phyloP scores from a whole-genome alignment of 2,888 invertebrate species.

The Oscheius sp. region DNA sequence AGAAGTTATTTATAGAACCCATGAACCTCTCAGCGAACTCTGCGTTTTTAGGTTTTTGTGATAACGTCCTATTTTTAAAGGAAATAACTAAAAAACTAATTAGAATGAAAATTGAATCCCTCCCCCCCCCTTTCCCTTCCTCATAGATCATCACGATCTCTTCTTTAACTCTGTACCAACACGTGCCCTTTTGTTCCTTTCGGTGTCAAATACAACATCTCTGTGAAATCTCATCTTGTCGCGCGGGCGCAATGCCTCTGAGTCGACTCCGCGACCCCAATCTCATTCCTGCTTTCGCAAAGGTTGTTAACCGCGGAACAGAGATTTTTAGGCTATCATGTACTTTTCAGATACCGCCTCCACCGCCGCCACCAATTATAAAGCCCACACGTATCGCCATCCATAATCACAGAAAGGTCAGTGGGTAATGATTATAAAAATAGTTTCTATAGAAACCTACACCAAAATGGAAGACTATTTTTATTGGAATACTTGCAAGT shows the following conservation, averaged over 20 bases:
- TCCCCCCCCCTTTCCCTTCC: too few relatives aligned
- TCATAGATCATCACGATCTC: too few relatives aligned
- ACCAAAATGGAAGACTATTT: slow-evolving; percentile 18
- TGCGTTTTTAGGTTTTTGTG: too few relatives aligned
- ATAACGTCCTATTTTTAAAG: too few relatives aligned
- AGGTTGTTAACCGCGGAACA: slow-evolving; percentile 22
- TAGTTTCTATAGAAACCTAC: background rate
- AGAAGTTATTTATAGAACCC: too few relatives aligned
- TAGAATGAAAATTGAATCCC: too few relatives aligned
- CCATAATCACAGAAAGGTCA: slow-evolving; percentile 50
- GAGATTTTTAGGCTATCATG: slow-evolving; percentile 5
- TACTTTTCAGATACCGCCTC: slow-evolving; percentile 36
- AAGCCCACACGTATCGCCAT: slow-evolving; percentile 58
- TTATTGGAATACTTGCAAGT: slow-evolving; percentile 10
- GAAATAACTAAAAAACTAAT: too few relatives aligned
- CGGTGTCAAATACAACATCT: slow-evolving; percentile 25
- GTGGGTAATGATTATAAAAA: background rate
- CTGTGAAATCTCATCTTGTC: slow-evolving; percentile 15
- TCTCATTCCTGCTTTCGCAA: slow-evolving; percentile 25
- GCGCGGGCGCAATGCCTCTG: slow-evolving; percentile 8
- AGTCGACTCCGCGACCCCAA: slow-evolving; percentile 26
- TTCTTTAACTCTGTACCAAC: background rate
- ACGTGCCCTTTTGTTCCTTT: slow-evolving; percentile 11
- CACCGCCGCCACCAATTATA: slow-evolving; percentile 52
- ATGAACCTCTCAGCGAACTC: too few relatives aligned